Percentiles rank a stretch among this genome's conserved stretches.
phyloP scores from a whole-genome alignment of 1,140 invertebrate genomes.

The Trichogramma pretiosum region DNA sequence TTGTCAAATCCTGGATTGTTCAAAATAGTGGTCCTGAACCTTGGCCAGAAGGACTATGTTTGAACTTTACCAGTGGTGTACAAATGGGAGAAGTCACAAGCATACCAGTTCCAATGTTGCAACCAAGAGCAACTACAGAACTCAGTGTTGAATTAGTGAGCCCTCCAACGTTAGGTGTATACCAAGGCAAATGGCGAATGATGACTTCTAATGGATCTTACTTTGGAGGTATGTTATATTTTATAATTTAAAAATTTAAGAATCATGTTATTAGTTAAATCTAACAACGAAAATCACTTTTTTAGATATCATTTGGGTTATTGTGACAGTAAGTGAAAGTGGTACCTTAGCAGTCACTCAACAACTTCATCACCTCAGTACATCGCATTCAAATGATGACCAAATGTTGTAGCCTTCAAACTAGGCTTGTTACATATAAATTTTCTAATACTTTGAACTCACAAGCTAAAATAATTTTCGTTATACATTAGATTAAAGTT shows the following conservation, averaged over 20 bases:
- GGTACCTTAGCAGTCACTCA: slow-evolving; percentile 62
- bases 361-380: slow-evolving; percentile 54
- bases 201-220: slow-evolving; percentile 66
- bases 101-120: slow-evolving; percentile 53
- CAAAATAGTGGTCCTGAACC: slow-evolving; percentile 67
- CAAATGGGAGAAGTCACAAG: slow-evolving; percentile 50
- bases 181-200: slow-evolving; percentile 77
- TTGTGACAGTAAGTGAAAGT: slow-evolving; percentile 57
- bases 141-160: slow-evolving; percentile 61
- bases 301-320: slow-evolving; percentile 61
- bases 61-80: slow-evolving; percentile 58
- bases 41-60: slow-evolving; percentile 70
- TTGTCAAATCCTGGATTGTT: slow-evolving; percentile 73
- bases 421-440: too few species aligned
- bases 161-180: slow-evolving; percentile 60
- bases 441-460: too few species aligned
- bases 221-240: slow-evolving; percentile 62
- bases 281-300: background rate
- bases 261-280: background rate
- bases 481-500: slow-evolving; percentile 9
- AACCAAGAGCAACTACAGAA: slow-evolving; percentile 58
- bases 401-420: slow-evolving; percentile 40
- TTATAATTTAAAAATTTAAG: background rate
- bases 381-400: slow-evolving; percentile 39
- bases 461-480: slow-evolving; percentile 10